Percentiles rank a stretch among this genome's conserved stretches.
These are phyloP conservation scores for Campoletis sonorensis DNA, from an alignment of 1,140 invertebrate genomes.

Conservation along the genomic window DNA sequence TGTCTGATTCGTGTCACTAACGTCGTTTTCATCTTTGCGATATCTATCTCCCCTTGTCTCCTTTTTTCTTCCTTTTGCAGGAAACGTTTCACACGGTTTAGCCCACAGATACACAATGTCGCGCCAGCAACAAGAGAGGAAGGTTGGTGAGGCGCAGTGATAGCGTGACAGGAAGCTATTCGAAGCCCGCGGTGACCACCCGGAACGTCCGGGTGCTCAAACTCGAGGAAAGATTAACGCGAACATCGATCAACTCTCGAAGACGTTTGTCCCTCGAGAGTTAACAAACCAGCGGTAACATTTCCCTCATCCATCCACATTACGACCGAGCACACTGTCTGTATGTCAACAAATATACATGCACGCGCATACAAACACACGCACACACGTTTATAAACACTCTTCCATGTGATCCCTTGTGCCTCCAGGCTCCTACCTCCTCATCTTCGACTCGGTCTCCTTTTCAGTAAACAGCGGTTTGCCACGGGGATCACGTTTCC, in stretches of 20 bases:
- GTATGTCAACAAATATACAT: not conserved
- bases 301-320: not conserved
- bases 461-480: slow-evolving; percentile 64
- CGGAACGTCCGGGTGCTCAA: slow-evolving; percentile 28
- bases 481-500: slow-evolving; percentile 67
- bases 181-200: slow-evolving; percentile 2
- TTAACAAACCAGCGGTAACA: slow-evolving; percentile 47
- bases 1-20: not conserved
- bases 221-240: slow-evolving; percentile 47
- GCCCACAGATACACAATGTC: not conserved
- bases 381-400: not conserved
- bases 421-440: slow-evolving; percentile 13
- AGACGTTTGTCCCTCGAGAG: slow-evolving; percentile 39
- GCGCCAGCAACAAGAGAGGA: not conserved
- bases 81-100: slow-evolving; percentile 24
- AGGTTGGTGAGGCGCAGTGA: not conserved
- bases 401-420: not conserved
- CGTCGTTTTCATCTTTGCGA: slow-evolving; percentile 23
- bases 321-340: not conserved
- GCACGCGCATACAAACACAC: too few species aligned
- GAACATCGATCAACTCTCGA: slow-evolving; percentile 45
- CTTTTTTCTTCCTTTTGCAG: not conserved
- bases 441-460: slow-evolving; percentile 41
- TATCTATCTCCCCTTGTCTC: slow-evolving; percentile 18
- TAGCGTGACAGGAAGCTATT: slow-evolving; percentile 38